A percentile compares a stretch with the other conserved stretches of the same genome.
phyloP scores from a whole-genome alignment of 2,797 vertebrate species.

The Peromyscus eremicus region DNA sequence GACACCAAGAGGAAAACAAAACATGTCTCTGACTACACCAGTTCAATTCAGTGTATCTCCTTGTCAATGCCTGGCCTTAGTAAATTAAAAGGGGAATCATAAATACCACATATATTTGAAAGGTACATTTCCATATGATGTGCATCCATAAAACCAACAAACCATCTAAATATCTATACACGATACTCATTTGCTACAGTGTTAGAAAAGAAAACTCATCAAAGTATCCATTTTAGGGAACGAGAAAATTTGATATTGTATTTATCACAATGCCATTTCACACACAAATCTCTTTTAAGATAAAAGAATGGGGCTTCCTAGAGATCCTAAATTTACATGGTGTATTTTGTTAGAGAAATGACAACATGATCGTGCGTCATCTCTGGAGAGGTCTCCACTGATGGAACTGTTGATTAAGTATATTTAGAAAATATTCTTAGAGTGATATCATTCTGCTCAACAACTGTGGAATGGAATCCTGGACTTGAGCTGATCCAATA shows the following conservation, averaged over 20 bases:
- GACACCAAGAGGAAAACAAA: background rate
- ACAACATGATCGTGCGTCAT: background rate
- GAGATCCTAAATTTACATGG: background rate
- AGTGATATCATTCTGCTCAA: background rate
- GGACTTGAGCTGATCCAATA: background rate
- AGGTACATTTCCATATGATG: background rate
- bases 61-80: background rate
- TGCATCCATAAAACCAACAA: background rate
- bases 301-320: background rate
- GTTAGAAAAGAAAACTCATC: conserved; percentile 20
- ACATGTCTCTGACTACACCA: background rate
- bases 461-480: background rate
- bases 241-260: background rate
- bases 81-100: background rate
- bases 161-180: background rate
- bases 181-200: background rate
- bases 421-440: background rate
- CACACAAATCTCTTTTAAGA: background rate
- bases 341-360: background rate
- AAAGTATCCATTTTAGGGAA: background rate
- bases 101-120: background rate
- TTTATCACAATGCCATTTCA: background rate
- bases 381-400: background rate
- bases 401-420: background rate
- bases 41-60: background rate